phyloP scores from a whole-genome alignment of 2,888 invertebrate species.

The Cosmia trapezina region DNA sequence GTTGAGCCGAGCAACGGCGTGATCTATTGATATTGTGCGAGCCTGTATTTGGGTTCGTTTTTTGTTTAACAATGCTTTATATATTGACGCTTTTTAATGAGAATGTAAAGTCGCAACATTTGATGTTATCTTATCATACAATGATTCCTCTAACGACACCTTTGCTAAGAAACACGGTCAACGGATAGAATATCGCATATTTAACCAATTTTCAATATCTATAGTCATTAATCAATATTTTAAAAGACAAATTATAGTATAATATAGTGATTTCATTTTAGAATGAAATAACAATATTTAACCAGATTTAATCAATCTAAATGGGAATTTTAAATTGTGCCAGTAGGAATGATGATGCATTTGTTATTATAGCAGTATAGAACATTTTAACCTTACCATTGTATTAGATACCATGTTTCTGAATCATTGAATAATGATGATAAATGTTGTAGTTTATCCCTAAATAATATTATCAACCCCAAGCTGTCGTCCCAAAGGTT shows the following conservation, averaged over 20 bases:
- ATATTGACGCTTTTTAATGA: slow-evolving; percentile 58
- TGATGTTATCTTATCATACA: slow-evolving; percentile 37
- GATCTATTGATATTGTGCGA: slow-evolving; percentile 60
- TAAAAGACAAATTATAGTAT: slow-evolving; percentile 41
- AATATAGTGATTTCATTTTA: slow-evolving; percentile 6
- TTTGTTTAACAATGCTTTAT: slow-evolving; percentile 59
- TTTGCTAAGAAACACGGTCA: slow-evolving; percentile 31
- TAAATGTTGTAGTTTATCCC: slow-evolving; percentile 38
- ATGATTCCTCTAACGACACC: slow-evolving; percentile 44
- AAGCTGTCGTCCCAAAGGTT: slow-evolving; percentile 74
- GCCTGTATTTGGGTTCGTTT: slow-evolving; percentile 44
- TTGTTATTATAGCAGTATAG: slow-evolving; percentile 21
- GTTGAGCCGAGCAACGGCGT: slow-evolving; percentile 57
- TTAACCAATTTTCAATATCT: slow-evolving; percentile 22
- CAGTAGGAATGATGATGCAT: slow-evolving; percentile 22
- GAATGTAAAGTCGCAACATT: slow-evolving; percentile 42
- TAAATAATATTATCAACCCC: slow-evolving; percentile 14
- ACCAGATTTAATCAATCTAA: background rate
- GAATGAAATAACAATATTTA: slow-evolving; percentile 14
- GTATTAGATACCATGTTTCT: background rate
- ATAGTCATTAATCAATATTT: slow-evolving; percentile 13
- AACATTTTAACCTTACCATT: background rate
- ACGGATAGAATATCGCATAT: slow-evolving; percentile 8
- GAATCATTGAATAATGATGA: slow-evolving; percentile 13
- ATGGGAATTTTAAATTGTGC: slow-evolving; percentile 8